These are phyloP conservation scores for Drosophila gunungcola DNA, from an alignment of 1,140 invertebrate genomes.

Conservation along the genomic window DNA sequence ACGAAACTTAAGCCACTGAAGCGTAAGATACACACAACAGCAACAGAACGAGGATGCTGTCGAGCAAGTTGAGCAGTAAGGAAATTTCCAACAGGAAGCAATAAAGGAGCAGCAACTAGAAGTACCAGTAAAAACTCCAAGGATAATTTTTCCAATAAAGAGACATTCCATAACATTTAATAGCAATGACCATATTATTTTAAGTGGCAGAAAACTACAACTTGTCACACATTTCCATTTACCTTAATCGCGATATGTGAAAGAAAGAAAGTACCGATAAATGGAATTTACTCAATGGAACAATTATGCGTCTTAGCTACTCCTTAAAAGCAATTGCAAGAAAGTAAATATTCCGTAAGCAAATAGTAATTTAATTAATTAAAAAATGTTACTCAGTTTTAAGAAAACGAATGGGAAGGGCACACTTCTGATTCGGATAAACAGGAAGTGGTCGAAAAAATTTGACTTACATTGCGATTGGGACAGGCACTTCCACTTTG, in stretches of 20 bases:
- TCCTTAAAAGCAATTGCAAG: no score
- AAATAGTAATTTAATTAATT: no score
- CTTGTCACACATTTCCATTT: no score
- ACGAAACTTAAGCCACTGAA: slow-evolving; percentile 76
- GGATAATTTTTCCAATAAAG: not conserved
- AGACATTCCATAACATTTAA: not conserved
- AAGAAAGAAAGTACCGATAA: no score
- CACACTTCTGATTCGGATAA: not conserved
- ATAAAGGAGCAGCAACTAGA: not conserved
- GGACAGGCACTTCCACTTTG: slow-evolving; percentile 20
- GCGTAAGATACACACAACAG: slow-evolving; percentile 73
- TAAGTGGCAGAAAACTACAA: not conserved
- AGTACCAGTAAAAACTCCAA: slow-evolving; percentile 2
- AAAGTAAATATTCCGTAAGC: no score
- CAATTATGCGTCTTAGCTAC: no score
- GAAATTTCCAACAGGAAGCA: slow-evolving; percentile 8
- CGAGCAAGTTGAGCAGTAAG: not conserved
- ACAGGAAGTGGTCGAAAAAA: slow-evolving; percentile 1
- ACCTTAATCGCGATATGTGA: no score
- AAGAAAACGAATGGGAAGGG: no score
- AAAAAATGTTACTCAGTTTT: no score
- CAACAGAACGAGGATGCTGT: slow-evolving; percentile 18
- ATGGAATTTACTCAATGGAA: no score
- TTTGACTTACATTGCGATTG: not conserved
- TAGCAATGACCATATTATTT: not conserved